These are phyloP conservation scores for Halcyon leucocephala DNA, from an alignment of 2,797 vertebrate species.

Conservation along the genomic window DNA sequence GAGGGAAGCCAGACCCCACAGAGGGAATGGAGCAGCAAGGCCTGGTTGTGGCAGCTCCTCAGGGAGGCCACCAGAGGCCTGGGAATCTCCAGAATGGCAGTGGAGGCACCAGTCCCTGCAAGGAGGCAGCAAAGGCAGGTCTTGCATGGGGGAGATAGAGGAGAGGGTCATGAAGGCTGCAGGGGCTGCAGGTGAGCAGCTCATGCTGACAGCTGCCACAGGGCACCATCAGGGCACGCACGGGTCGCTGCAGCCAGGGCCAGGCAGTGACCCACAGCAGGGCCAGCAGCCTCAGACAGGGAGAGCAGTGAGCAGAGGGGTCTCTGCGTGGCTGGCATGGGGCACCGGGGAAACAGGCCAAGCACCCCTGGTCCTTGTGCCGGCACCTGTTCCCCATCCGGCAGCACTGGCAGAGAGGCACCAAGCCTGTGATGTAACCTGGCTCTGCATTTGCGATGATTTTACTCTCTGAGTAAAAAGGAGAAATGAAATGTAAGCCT, in stretches of 20 bases:
- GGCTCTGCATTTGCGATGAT: background rate
- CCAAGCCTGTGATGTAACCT: rapidly evolving
- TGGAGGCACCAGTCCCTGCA: rapidly evolving
- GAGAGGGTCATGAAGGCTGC: rapidly evolving
- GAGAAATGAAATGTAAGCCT: background rate
- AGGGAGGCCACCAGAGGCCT: rapidly evolving
- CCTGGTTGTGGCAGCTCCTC: background rate
- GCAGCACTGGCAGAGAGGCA: background rate
- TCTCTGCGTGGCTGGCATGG: rapidly evolving
- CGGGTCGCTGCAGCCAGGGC: rapidly evolving
- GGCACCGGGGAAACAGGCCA: background rate
- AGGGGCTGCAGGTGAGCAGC: rapidly evolving
- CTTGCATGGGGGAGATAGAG: rapidly evolving
- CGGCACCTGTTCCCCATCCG: rapidly evolving
- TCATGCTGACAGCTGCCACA: rapidly evolving
- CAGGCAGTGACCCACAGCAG: background rate
- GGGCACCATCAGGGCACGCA: too few relatives aligned
- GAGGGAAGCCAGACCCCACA: background rate
- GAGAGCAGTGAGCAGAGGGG: rapidly evolving
- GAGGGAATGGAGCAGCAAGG: rapidly evolving
- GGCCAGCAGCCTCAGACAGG: rapidly evolving
- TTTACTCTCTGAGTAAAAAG: background rate
- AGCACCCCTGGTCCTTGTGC: rapidly evolving
- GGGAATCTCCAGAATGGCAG: rapidly evolving
- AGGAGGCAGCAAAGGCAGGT: background rate